Base-by-base conservation (phyloP, 2,113 vertebrate species). In the Dascyllus trimaculatus region DNA sequence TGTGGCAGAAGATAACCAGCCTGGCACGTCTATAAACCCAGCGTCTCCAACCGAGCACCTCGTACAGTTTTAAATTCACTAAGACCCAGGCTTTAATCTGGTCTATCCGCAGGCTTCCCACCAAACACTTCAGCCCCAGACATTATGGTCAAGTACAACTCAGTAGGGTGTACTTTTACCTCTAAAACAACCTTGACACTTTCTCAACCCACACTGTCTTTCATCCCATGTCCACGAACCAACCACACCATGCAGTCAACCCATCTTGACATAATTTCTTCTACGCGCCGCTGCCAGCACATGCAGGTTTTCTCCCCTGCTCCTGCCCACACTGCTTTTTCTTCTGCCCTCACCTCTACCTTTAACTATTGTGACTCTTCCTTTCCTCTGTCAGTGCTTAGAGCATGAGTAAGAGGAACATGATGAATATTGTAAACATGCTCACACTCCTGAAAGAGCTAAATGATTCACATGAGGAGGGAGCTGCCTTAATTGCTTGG, bases 111-210 rank as follows among this genome's bases (percentile, higher is more conserved):
- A 32, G 69, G 73, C 59, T 40, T 75, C 73, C 49, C 60, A 38
- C 13, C 19, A n/a, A 76, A 77, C 51, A 51, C 45, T 80, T 76
- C 38, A 57, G 43, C 48, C 26, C 1, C 35, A 73, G 25, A 64
- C 49, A 63, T 70, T 52, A 22, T 29, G 68, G 81, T 72, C 57
- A 84, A 62, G 45, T 71, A 61, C 45, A 72, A 25, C 70, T 81
- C 78, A 38, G 71, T 54, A 35, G 60, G 65, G 49, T 71, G 57
- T 67, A 58, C 66, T 62, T 84, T 82, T 79, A 67, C 81, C 66
- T 81, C 71, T 59, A n/a, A 84, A 85, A 80, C 77, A 80, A 82
- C 80, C 71, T 11, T 84, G 80, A 82, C 71, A 81, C 35, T 53
- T 68, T 40, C 49, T 65, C 25, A 78, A 43, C 61, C 84, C 65